phyloP scores from a whole-genome alignment of 2,888 invertebrate genomes.

The Chrysodeixis includens region DNA sequence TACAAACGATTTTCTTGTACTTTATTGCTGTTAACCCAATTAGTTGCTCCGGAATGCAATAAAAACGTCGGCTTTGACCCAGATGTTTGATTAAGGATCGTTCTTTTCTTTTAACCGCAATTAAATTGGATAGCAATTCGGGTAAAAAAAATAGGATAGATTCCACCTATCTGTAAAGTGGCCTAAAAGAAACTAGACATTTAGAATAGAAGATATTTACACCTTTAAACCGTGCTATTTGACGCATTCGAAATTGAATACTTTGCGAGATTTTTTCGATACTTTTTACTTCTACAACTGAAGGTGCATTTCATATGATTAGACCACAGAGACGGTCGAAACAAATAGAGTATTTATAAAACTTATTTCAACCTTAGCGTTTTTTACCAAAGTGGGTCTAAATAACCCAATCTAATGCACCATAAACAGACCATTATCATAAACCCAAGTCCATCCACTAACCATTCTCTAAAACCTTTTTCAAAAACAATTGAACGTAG shows the following conservation, averaged over 20 bases:
- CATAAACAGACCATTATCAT: neutral
- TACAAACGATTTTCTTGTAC: neutral
- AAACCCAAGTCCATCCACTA: neutral
- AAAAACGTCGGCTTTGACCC: conserved; percentile 4
- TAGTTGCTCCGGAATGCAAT: neutral
- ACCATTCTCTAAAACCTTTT: conserved; percentile 18
- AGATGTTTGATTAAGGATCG: conserved; percentile 4
- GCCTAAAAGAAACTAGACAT: neutral
- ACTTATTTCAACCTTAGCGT: too few relatives aligned
- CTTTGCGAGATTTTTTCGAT: too few relatives aligned
- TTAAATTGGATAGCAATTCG: neutral
- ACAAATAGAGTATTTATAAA: too few relatives aligned
- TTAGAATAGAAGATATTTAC: too few relatives aligned
- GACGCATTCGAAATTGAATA: too few relatives aligned
- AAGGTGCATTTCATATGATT: neutral
- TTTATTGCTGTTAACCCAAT: neutral
- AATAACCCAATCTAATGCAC: neutral
- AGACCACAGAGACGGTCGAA: too few relatives aligned
- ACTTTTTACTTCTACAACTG: too few relatives aligned
- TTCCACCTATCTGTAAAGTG: neutral
- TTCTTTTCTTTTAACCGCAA: neutral
- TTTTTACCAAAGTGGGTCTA: neutral
- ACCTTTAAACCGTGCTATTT: too few relatives aligned
- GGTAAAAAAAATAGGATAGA: too few relatives aligned
- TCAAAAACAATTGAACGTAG: conserved; percentile 30